Evolutionary conservation across 2,797 vertebrate species (phyloP).

Genomic region (Paedocypris micromegethes): DNA sequence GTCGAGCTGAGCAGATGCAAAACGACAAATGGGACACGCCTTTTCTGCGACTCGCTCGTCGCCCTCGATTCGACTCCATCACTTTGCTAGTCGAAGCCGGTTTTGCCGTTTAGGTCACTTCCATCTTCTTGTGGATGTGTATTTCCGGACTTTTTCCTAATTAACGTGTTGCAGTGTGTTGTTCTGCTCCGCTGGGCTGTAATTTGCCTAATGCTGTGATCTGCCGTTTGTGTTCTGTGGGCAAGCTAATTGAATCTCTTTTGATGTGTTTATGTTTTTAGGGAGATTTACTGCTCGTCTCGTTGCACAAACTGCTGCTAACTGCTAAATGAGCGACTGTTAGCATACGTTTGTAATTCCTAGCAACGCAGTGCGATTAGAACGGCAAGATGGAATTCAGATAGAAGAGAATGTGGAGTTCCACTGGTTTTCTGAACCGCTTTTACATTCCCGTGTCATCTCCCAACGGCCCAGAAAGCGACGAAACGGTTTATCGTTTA

Average conservation of each 20-base stretch:
- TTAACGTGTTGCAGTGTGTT: constrained; percentile 48
- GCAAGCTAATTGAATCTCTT: constrained; percentile 63
- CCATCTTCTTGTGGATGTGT: constrained; percentile 39
- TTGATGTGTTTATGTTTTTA: constrained; percentile 65
- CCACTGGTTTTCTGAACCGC: no score
- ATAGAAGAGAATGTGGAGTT: no score
- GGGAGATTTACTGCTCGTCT: constrained; percentile 56
- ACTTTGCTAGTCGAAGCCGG: no score
- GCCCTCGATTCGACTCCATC: no score
- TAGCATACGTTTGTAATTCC: constrained; percentile 58
- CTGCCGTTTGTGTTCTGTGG: constrained; percentile 60
- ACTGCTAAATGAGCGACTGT: constrained; percentile 63
- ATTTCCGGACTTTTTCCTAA: constrained; percentile 47
- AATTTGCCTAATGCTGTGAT: constrained; percentile 62
- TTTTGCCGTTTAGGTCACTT: constrained; percentile 44
- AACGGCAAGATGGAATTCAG: no score
- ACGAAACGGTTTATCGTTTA: no score
- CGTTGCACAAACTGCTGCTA: constrained; percentile 57
- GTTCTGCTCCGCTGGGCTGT: constrained; percentile 50
- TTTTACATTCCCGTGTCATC: no score
- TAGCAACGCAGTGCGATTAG: constrained; percentile 39
- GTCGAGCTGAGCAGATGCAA: no score
- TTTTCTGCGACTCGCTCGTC: no score
- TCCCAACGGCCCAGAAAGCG: no score
- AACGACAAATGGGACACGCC: no score